Conservation (phyloP, 30 jellyfish, hydroid and myxozoan species). For the Hydractinia symbiolongicarpus region DNA sequence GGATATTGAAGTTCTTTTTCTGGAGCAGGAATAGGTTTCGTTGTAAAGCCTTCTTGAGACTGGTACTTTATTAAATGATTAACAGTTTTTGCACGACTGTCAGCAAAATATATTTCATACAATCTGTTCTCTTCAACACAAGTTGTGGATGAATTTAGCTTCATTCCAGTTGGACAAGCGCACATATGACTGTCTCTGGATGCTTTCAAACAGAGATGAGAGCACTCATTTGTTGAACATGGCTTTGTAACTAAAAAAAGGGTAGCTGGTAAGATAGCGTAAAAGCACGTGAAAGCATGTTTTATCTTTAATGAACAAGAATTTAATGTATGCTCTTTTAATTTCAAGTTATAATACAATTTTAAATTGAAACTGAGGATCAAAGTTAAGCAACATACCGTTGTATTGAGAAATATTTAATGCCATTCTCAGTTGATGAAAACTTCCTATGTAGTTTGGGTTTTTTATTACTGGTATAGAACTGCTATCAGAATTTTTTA, state of each 20-base stretch:
- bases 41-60: constrained; percentile 34
- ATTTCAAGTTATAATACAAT: too few relatives aligned
- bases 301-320: too few relatives aligned
- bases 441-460: too few relatives aligned
- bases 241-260: constrained; percentile 47
- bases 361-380: too few relatives aligned
- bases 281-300: too few relatives aligned
- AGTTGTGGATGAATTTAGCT: neutral
- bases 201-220: constrained; percentile 54
- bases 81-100: constrained; percentile 22
- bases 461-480: too few relatives aligned
- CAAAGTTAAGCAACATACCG: too few relatives aligned
- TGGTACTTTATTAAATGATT: constrained; percentile 26
- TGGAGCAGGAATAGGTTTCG: constrained; percentile 14
- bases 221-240: constrained; percentile 53
- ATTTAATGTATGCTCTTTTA: too few relatives aligned
- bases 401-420: too few relatives aligned
- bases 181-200: constrained; percentile 35
- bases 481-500: too few relatives aligned
- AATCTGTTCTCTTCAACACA: neutral
- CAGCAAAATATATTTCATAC: constrained; percentile 37
- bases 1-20: constrained; percentile 12
- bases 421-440: too few relatives aligned
- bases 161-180: constrained; percentile 75
- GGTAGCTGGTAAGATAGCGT: too few relatives aligned